phyloP scores from a whole-genome alignment of 2,888 invertebrate species.

The Portevinia maculata region DNA sequence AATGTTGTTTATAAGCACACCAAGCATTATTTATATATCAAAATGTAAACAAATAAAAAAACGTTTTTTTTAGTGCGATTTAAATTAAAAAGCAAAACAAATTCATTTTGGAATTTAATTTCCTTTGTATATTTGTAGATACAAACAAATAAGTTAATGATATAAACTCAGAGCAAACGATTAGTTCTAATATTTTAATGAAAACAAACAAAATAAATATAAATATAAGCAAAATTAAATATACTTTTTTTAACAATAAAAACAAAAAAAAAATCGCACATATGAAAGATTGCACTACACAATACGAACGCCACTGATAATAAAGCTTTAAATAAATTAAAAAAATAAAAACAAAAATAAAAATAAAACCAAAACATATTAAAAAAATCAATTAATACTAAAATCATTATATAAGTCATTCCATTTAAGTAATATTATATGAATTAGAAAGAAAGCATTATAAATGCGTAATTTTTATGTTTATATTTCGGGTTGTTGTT shows the following conservation, averaged over 20 bases:
- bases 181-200: conserved; percentile 71
- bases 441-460: conserved; percentile 36
- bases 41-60: conserved; percentile 31
- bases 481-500: conserved; percentile 16
- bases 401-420: conserved; percentile 64
- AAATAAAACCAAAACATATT: conserved; percentile 64
- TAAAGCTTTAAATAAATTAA: conserved; percentile 70
- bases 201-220: conserved; percentile 38
- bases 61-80: conserved; percentile 64
- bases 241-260: conserved; percentile 59
- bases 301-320: conserved; percentile 73
- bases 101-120: conserved; percentile 54
- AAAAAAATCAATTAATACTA: conserved; percentile 66
- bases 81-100: conserved; percentile 36
- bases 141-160: conserved; percentile 62
- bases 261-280: conserved; percentile 57
- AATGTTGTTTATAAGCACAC: conserved; percentile 55
- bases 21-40: conserved; percentile 55
- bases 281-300: conserved; percentile 73
- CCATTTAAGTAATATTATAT: conserved; percentile 59
- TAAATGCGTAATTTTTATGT: conserved; percentile 41
- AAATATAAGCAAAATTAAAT: conserved; percentile 56
- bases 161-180: conserved; percentile 69
- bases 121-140: conserved; percentile 73
- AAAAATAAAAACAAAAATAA: too few relatives aligned